phyloP scores from a whole-genome alignment of 2,888 invertebrate species.

The Leptopilina myrica region DNA sequence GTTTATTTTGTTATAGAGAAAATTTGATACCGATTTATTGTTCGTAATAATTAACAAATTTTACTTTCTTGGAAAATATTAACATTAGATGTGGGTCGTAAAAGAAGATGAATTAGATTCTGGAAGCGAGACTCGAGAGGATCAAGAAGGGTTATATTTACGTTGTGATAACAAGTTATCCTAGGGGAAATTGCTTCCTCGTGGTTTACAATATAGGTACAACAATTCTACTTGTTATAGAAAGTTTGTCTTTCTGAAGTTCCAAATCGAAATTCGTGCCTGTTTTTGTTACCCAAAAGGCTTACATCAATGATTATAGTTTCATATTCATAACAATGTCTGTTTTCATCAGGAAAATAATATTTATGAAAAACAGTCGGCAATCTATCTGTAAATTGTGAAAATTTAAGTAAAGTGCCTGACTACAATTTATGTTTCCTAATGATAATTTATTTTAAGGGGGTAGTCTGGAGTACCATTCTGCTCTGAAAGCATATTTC shows the following conservation, averaged over 20 bases:
- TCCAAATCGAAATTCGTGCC: slow-evolving; percentile 20
- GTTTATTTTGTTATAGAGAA: too few species aligned
- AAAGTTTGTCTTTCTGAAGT: slow-evolving; percentile 31
- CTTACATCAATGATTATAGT: background rate
- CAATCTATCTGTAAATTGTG: too few species aligned
- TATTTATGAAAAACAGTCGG: too few species aligned
- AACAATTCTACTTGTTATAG: slow-evolving; percentile 33
- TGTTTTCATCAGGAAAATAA: background rate
- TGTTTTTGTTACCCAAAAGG: slow-evolving; percentile 23
- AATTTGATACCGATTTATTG: too few species aligned
- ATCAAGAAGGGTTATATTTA: slow-evolving; percentile 20
- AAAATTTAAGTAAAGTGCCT: too few species aligned
- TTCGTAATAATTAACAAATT: too few species aligned
- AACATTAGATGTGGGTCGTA: too few species aligned
- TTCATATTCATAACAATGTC: background rate
- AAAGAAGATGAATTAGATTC: background rate
- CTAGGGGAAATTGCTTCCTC: slow-evolving; percentile 25
- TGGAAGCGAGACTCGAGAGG: background rate
- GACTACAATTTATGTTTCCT: too few species aligned
- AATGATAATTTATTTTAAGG: too few species aligned
- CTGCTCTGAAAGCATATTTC: too few species aligned
- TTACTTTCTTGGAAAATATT: too few species aligned
- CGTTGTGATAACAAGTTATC: slow-evolving; percentile 35
- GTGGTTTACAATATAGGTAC: slow-evolving; percentile 26
- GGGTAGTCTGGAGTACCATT: too few species aligned